Evolutionary conservation across 2,113 vertebrate genomes (phyloP), one percentile per base, ranked within the genome.

Genomic region (Cnemophilus loriae): DNA sequence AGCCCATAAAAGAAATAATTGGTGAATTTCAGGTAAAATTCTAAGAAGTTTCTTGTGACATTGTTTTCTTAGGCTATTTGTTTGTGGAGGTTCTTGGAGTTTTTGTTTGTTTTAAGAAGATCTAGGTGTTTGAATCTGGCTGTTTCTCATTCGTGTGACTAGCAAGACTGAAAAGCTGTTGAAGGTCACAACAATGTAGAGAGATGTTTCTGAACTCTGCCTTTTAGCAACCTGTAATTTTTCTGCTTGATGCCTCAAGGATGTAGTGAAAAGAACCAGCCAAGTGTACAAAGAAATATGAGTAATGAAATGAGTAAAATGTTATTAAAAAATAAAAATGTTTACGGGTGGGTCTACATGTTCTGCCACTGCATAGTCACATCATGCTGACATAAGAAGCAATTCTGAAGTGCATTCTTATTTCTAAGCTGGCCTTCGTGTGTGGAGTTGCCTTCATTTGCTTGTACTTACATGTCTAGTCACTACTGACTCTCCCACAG

Each of bases 401-500:
- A 61, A 7, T 83, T 76, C 35, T 63, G 19, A 77, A 93, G 14
- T 37, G 5, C 4, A 1, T 76, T 86, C 27, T 65, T 61, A 15
- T 90, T 87, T 88, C 50, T 44, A 20, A 78, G 6, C 24, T 67
- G 27, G 15, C 22, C 6, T 50, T 55, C 0, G 0, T 59, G 15
- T 6, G 3, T 63, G 37, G 53, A 57, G 32, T 49, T 82, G 32
- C 50, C 57, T 82, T 88, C 12, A 17, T 77, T 69, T 91, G 50
- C 59, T 46, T 79, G 59, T 55, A 44, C 39, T 87, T 71, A 16
- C 22, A 42, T 67, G 79, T 64, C 46, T 50, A 18, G 49, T 65
- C 46, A 63, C 47, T 85, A 3, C 71, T 69, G 75, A 53, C 55
- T 95, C 70, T 96, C 92, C 87, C 90, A 90, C 92, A 88, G 71